Conservation (phyloP, 2,797 vertebrate genomes). For the Sebastes variabilis region DNA sequence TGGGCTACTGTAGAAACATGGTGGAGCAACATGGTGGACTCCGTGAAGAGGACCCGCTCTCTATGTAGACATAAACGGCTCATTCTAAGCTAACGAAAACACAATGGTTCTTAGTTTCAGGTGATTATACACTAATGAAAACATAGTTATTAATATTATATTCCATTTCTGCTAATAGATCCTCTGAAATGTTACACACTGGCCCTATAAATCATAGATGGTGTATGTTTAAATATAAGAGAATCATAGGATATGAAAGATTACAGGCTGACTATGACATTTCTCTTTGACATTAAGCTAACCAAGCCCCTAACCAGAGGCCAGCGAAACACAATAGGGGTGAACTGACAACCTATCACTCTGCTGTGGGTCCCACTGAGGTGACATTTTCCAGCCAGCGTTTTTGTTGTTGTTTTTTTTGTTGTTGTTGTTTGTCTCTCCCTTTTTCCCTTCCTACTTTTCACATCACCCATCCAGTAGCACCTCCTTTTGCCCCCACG, state of each 20-base stretch:
- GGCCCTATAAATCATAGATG: too few relatives aligned
- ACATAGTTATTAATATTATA: too few relatives aligned
- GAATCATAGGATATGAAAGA: neutral
- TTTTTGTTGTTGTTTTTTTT: slow-evolving; percentile 44
- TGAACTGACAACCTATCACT: slow-evolving; percentile 1
- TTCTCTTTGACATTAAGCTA: slow-evolving; percentile 43
- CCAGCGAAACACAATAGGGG: slow-evolving; percentile 21
- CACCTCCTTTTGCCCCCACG: slow-evolving; percentile 1
- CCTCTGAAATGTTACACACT: too few relatives aligned
- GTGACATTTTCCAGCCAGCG: slow-evolving; percentile 51
- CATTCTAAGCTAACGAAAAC: too few relatives aligned
- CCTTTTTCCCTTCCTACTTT: slow-evolving; percentile 7
- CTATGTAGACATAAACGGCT: too few relatives aligned
- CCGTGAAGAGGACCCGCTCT: too few relatives aligned
- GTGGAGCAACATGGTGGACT: too few relatives aligned
- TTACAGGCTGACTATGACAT: slow-evolving; percentile 16
- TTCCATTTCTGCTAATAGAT: too few relatives aligned
- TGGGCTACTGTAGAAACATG: too few relatives aligned
- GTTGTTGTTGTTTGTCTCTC: neutral
- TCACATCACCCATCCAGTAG: slow-evolving; percentile 12
- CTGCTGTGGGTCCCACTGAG: slow-evolving; percentile 23
- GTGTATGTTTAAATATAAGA: neutral
- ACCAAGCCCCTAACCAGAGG: slow-evolving; percentile 10
- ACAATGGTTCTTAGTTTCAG: too few relatives aligned
- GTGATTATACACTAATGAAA: too few relatives aligned